A percentile compares a stretch with the other conserved stretches of the same genome.
phyloP scores from a whole-genome alignment of 2,888 invertebrate species.

The Mystacides longicornis region DNA sequence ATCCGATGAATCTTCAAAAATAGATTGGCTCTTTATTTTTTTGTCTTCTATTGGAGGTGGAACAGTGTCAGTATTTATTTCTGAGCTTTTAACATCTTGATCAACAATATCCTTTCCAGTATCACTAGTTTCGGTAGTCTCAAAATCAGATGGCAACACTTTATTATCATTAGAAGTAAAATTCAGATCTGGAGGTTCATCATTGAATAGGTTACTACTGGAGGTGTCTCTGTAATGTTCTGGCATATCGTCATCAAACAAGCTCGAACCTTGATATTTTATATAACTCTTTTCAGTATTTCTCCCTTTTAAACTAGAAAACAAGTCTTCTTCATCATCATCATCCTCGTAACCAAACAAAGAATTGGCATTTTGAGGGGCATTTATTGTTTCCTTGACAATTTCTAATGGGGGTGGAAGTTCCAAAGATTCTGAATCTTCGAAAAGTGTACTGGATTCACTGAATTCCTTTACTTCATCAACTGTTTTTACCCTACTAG shows the following conservation, averaged over 20 bases:
- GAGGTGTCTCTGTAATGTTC: background rate
- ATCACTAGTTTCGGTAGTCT: too few relatives aligned
- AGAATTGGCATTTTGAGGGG: conserved; percentile 19
- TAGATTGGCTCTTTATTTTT: background rate
- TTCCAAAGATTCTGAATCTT: conserved; percentile 8
- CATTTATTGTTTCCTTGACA: background rate
- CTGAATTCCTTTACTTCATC: background rate
- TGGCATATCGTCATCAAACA: conserved; percentile 12
- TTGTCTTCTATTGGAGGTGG: background rate
- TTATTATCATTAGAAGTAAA: background rate
- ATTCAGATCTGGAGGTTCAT: conserved; percentile 25
- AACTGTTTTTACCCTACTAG: background rate
- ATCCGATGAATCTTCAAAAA: conserved; percentile 17
- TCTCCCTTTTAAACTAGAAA: conserved; percentile 27
- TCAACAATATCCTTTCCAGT: too few relatives aligned
- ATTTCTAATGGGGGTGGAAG: conserved; percentile 18
- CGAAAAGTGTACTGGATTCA: conserved; percentile 7
- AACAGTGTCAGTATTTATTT: background rate
- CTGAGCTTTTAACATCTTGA: too few relatives aligned
- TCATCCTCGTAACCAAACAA: conserved; percentile 36
- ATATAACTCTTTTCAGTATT: conserved; percentile 9
- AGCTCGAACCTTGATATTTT: background rate
- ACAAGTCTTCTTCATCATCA: conserved; percentile 32
- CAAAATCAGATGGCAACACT: too few relatives aligned
- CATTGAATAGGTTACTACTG: conserved; percentile 18